Conservation (phyloP, 1,140 invertebrate genomes). For the Drosophila kohkoa region DNA sequence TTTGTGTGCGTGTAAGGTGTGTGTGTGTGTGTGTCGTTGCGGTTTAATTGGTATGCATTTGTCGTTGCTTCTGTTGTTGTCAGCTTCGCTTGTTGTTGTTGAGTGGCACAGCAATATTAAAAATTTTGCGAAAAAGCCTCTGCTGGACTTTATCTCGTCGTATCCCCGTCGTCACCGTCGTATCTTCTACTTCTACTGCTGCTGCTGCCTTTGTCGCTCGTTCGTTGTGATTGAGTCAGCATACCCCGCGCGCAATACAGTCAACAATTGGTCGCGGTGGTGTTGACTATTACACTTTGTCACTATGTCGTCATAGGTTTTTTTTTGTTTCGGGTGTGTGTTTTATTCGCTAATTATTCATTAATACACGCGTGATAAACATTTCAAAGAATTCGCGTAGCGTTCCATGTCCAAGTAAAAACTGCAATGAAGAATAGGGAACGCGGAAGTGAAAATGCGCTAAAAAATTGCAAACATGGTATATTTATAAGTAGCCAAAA, state of each 20-base stretch:
- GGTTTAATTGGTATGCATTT: constrained; percentile 55
- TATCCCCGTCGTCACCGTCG: constrained; percentile 12
- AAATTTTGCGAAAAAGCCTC: constrained; percentile 4
- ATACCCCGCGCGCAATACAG: constrained; percentile 39
- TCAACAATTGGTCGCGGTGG: constrained; percentile 53
- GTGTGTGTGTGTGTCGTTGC: constrained; percentile 38
- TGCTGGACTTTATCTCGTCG: constrained; percentile 30
- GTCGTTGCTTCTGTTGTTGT: constrained; percentile 32
- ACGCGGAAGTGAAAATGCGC: constrained; percentile 57
- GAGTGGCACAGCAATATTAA: neutral
- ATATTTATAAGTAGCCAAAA: constrained; percentile 13
- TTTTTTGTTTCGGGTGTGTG: constrained; percentile 15
- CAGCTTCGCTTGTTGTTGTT: neutral
- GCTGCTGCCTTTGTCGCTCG: constrained; percentile 34
- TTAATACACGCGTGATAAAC: constrained; percentile 48
- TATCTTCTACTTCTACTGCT: too few species aligned
- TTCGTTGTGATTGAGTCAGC: constrained; percentile 45
- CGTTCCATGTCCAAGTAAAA: constrained; percentile 62
- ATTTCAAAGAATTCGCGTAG: constrained; percentile 65
- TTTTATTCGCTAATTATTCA: constrained; percentile 43
- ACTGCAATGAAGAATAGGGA: constrained; percentile 53
- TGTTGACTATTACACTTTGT: constrained; percentile 43
- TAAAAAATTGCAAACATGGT: constrained; percentile 33
- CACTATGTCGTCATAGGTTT: constrained; percentile 47
- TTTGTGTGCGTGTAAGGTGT: constrained; percentile 35